Conservation (phyloP, 2,888 invertebrate species). For the Lagria hirta region DNA sequence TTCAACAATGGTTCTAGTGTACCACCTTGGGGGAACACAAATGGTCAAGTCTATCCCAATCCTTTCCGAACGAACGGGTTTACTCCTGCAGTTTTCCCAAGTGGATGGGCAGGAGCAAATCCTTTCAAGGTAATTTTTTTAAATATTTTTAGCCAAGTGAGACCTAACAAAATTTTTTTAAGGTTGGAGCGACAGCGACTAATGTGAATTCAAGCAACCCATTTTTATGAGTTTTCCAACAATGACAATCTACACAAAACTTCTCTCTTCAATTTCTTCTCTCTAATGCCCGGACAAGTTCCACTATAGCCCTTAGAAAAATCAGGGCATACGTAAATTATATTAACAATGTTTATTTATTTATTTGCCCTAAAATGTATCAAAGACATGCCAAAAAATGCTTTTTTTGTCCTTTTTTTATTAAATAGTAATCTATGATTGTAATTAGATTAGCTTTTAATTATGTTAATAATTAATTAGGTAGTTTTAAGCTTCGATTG, state of each 20-base stretch:
- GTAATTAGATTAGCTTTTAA: slow-evolving; percentile 11
- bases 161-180: too few relatives aligned
- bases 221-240: slow-evolving; percentile 57
- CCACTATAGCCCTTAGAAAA: slow-evolving; percentile 10
- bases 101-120: slow-evolving; percentile 47
- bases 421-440: slow-evolving; percentile 23
- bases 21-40: slow-evolving; percentile 28
- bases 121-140: slow-evolving; percentile 48
- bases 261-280: slow-evolving; percentile 32
- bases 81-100: slow-evolving; percentile 37
- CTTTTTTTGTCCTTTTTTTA: slow-evolving; percentile 35
- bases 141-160: slow-evolving; percentile 4
- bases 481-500: slow-evolving; percentile 29
- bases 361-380: slow-evolving; percentile 34
- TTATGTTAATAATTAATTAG: slow-evolving; percentile 19
- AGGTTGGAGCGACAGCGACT: slow-evolving; percentile 49
- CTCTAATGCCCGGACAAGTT: slow-evolving; percentile 27
- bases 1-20: slow-evolving; percentile 31
- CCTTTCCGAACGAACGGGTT: slow-evolving; percentile 47
- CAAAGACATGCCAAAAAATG: slow-evolving; percentile 40
- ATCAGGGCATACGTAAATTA: slow-evolving; percentile 34
- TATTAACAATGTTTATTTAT: slow-evolving; percentile 36
- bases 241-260: slow-evolving; percentile 24
- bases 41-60: slow-evolving; percentile 39
- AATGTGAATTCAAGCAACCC: slow-evolving; percentile 60